Evolutionary conservation across 2,797 vertebrate species (phyloP).

Genomic region (Chloroceryle amazona): DNA sequence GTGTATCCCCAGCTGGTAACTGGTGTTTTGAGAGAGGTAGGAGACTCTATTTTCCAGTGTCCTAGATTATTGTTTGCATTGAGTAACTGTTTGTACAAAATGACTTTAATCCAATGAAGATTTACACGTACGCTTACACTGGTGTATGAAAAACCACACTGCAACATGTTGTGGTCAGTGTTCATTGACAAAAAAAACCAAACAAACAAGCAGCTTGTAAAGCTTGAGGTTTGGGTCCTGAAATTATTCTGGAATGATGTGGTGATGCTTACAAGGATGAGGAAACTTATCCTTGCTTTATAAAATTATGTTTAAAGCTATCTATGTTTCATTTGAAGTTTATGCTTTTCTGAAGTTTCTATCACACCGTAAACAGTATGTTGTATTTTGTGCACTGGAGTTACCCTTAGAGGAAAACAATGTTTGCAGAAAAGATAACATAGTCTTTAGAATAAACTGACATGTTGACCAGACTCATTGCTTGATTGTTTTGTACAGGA

Average conservation of each 20-base stretch:
- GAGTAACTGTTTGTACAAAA: not conserved
- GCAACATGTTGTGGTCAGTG: not conserved
- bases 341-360: constrained; percentile 1
- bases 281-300: not conserved
- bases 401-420: not conserved
- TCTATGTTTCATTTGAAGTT: not conserved
- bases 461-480: not conserved
- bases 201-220: not conserved
- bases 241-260: not conserved
- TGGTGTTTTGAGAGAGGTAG: not conserved
- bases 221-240: not conserved
- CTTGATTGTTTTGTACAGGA: not conserved
- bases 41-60: not conserved
- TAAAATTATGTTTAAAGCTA: not conserved
- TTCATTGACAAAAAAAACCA: not conserved
- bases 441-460: not conserved
- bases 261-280: not conserved
- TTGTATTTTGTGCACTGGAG: not conserved
- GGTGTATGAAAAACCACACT: not conserved
- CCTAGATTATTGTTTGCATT: not conserved
- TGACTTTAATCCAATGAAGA: not conserved
- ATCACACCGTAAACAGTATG: not conserved
- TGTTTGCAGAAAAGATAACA: not conserved
- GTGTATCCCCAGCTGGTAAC: not conserved
- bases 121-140: not conserved